A percentile compares a stretch with the other conserved stretches of the same genome.
Conservation (phyloP, 1,140 invertebrate genomes). For the Aphaenogaster ashmeadi region DNA sequence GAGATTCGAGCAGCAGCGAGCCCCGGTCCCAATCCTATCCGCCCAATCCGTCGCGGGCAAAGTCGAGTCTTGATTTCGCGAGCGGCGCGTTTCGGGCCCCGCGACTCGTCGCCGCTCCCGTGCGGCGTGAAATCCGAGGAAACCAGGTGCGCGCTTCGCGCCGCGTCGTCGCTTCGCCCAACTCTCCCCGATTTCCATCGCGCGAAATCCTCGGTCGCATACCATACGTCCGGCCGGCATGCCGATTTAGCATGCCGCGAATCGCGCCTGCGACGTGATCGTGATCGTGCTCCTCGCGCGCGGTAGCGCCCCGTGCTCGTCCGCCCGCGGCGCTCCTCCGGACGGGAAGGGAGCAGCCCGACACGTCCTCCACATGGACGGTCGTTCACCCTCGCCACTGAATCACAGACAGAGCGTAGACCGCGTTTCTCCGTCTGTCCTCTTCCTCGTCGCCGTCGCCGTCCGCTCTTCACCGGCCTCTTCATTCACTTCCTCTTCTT, state of each 20-base stretch:
- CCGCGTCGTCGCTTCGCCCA: not conserved
- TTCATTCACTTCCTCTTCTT: slow-evolving; percentile 45
- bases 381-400: slow-evolving; percentile 79
- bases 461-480: slow-evolving; percentile 51
- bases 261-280: slow-evolving; percentile 37
- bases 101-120: not conserved
- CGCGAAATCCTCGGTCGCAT: slow-evolving; percentile 39
- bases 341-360: slow-evolving; percentile 50
- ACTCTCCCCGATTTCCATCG: slow-evolving; percentile 43
- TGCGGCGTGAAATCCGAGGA: not conserved
- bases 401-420: slow-evolving; percentile 82
- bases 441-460: slow-evolving; percentile 61
- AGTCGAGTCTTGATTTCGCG: not conserved
- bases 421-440: slow-evolving; percentile 77
- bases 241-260: slow-evolving; percentile 61
- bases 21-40: not conserved
- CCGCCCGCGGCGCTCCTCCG: slow-evolving; percentile 17
- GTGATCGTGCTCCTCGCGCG: slow-evolving; percentile 25
- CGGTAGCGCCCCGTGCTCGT: not conserved
- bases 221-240: slow-evolving; percentile 12
- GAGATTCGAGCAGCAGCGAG: not conserved
- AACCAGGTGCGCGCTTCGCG: not conserved
- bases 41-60: not conserved
- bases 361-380: slow-evolving; percentile 81
- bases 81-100: not conserved